These are phyloP conservation scores for Acrossocheilus fasciatus DNA, from an alignment of 2,797 vertebrate genomes.

Conservation along the genomic window DNA sequence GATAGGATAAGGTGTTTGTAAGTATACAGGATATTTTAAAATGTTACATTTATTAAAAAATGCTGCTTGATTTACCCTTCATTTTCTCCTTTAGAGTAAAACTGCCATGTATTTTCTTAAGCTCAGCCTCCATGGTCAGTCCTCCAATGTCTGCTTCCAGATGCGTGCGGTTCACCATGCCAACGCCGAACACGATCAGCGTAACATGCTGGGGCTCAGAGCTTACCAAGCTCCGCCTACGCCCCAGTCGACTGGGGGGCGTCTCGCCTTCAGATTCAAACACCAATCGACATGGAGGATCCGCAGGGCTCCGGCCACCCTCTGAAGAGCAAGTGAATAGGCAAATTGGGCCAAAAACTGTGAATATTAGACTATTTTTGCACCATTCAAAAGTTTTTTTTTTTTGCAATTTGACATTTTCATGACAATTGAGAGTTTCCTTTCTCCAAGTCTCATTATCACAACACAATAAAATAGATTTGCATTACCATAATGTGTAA, in stretches of 20 bases:
- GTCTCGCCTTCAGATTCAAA: slow-evolving; percentile 93
- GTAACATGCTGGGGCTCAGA: slow-evolving; percentile 95
- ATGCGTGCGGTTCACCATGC: slow-evolving; percentile 98
- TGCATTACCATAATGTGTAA: neutral
- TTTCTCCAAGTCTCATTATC: neutral
- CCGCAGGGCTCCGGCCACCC: slow-evolving; percentile 85
- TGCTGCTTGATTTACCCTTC: slow-evolving; percentile 84
- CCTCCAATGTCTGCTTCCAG: slow-evolving; percentile 98
- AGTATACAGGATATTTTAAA: neutral
- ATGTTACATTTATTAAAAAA: neutral
- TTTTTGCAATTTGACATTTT: neutral
- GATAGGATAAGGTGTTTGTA: neutral
- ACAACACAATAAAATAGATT: neutral
- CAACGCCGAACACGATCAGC: slow-evolving; percentile 95
- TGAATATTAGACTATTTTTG: neutral
- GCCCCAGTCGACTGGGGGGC: slow-evolving; percentile 72
- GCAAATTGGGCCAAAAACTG: neutral
- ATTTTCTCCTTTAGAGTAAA: slow-evolving; percentile 99
- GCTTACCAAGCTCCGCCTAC: slow-evolving; percentile 90
- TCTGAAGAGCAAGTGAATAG: slow-evolving; percentile 63
- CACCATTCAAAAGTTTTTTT: neutral
- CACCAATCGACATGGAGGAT: slow-evolving; percentile 88
- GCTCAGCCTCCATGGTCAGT: slow-evolving; percentile 96
- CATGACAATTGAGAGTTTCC: neutral
- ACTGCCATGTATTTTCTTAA: slow-evolving; percentile 97